Evolutionary conservation across 2,797 vertebrate genomes (phyloP), one percentile per base, ranked within the genome.

Genomic region (Austrolebias charrua): DNA sequence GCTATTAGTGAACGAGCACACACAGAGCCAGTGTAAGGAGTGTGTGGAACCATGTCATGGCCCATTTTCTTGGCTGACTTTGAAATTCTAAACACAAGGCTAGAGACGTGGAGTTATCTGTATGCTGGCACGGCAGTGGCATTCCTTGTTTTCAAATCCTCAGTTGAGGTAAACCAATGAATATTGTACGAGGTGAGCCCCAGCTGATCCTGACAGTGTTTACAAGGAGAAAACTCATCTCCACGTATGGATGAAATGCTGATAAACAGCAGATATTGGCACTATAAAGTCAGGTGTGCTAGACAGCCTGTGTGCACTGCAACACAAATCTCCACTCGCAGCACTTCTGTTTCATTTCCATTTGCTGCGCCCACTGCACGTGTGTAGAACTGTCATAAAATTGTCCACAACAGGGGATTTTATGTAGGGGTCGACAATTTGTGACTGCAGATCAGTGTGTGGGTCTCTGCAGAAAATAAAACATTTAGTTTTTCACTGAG

Each of bases 241-340:
- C 63, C 76, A 79, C 71, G 57, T 78, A 68, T 69, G 77, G 79
- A 85, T 73, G 84, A 81, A 74, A 18, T 49, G 59, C 81, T 77
- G 80, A 84, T 85, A 70, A 86, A 82, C 71, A 81, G 72, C 57
- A 72, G 65, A 63, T 66, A 47, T 15, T 55, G 80, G 73, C 68
- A 47, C 79, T 61, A 73, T 24, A 42, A 72, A 65, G 68, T 55
- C 68, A 50, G 71, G 71, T 67, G 54, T 73, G 71, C 76, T 47
- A 19, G 65, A 29, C 53, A 1, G 75, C 81, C 70, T 40, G 72
- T 59, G 13, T 75, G 15, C 62, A 47, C 76, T 48, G 33, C 48
- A 12, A 50, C 73, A 67, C 72, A 60, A 77, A 82, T 73, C 83
- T 80, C 35, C 8, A 15, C 66, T 70, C 57, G 69, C 66, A 51